Evolutionary conservation across 2,113 vertebrate genomes (phyloP).

Genomic region (Emydocephalus ijimae): DNA sequence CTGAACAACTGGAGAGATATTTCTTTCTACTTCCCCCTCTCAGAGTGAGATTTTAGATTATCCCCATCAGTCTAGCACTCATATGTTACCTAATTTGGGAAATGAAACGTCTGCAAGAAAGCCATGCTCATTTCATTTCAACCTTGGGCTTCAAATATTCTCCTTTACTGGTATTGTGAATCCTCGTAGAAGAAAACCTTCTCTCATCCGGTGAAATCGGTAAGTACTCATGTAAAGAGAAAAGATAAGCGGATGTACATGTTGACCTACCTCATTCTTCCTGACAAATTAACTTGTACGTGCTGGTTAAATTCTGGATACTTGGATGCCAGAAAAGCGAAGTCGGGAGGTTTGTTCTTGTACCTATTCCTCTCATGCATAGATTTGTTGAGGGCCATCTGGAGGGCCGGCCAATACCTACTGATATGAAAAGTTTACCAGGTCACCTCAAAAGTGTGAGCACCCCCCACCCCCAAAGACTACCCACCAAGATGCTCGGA

Average conservation of each 20-base stretch:
- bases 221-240: not conserved
- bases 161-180: not conserved
- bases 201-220: not conserved
- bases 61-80: not conserved
- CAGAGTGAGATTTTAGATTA: not conserved
- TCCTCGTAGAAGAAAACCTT: not conserved
- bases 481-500: not conserved
- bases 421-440: not conserved
- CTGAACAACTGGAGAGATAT: not conserved
- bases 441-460: not conserved
- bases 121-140: not conserved
- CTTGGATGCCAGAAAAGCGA: slow-evolving; percentile 82
- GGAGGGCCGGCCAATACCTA: not conserved
- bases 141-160: not conserved
- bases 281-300: slow-evolving; percentile 78
- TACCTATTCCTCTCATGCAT: slow-evolving; percentile 91
- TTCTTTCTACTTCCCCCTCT: not conserved
- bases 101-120: not conserved
- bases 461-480: not conserved
- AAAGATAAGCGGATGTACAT: not conserved
- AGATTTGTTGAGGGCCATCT: slow-evolving; percentile 85
- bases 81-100: not conserved
- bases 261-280: slow-evolving; percentile 76
- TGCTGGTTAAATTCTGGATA: slow-evolving; percentile 87
- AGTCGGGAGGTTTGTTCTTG: slow-evolving; percentile 88